A percentile compares a stretch with the other conserved stretches of the same genome.
Conservation (phyloP, 2,797 vertebrate species). For the Coregonus ussuriensis region DNA sequence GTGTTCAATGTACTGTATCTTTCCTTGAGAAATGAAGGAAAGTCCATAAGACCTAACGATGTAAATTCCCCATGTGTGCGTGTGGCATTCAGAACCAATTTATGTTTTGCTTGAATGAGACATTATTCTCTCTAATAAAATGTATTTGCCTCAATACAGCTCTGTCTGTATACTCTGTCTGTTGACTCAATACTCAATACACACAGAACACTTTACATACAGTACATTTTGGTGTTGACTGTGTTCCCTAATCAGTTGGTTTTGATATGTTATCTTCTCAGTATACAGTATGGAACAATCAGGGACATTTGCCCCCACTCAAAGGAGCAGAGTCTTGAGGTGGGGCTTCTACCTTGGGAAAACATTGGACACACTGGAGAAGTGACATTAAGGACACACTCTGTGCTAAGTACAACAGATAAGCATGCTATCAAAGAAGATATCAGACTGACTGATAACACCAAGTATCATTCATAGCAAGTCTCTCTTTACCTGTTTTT, state of each 20-base stretch:
- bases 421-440: slow-evolving; percentile 1
- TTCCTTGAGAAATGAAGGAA: slow-evolving; percentile 1
- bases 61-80: neutral
- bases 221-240: neutral
- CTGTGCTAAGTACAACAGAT: slow-evolving; percentile 10
- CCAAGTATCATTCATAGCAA: neutral
- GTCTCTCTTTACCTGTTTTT: neutral
- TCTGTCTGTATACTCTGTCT: neutral
- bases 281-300: neutral
- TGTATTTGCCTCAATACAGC: neutral
- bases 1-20: neutral
- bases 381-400: neutral
- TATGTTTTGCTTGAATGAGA: neutral
- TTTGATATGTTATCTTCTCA: neutral
- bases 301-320: neutral
- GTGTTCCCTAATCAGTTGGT: neutral
- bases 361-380: neutral
- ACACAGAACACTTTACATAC: neutral
- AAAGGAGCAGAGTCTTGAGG: neutral
- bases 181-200: neutral
- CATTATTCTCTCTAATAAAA: neutral
- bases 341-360: neutral
- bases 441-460: neutral
- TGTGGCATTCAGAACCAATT: neutral
- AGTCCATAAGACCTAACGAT: neutral